These are phyloP conservation scores for Buteo buteo DNA, from an alignment of 2,113 vertebrate species.

Conservation along the genomic window DNA sequence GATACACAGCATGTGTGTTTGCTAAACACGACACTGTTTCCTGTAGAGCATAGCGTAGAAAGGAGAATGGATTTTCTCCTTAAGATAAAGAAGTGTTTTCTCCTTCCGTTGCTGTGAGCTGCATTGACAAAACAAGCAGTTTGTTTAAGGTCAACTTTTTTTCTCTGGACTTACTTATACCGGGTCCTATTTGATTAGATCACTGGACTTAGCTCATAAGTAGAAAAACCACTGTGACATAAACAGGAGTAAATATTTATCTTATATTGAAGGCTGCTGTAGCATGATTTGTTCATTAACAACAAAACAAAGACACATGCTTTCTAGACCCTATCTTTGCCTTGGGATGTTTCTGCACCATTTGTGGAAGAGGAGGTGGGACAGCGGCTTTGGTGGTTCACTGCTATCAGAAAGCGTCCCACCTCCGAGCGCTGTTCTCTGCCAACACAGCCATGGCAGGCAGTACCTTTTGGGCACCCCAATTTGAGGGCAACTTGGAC, in stretches of 20 bases:
- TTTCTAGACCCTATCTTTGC: neutral
- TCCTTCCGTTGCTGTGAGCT: neutral
- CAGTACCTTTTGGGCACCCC: neutral
- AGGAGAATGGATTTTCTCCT: neutral
- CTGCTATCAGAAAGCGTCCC: neutral
- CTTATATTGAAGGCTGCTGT: neutral
- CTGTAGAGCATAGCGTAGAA: neutral
- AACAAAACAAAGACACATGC: neutral
- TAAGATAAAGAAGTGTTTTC: neutral
- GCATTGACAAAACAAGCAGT: neutral
- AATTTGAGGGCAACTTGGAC: neutral
- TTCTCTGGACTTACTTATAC: neutral
- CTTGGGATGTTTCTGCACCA: neutral
- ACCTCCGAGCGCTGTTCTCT: neutral
- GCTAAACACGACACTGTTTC: neutral
- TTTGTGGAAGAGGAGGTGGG: neutral
- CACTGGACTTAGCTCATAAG: neutral
- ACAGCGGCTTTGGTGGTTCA: neutral
- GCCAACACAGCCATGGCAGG: neutral
- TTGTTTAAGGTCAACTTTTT: neutral
- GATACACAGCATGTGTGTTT: neutral
- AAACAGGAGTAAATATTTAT: slow-evolving; percentile 34
- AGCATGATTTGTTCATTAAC: neutral
- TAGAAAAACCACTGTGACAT: neutral
- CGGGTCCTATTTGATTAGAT: neutral